Evolutionary conservation across 2,888 invertebrate species (phyloP).

Genomic region (Antheraea assamensis): DNA sequence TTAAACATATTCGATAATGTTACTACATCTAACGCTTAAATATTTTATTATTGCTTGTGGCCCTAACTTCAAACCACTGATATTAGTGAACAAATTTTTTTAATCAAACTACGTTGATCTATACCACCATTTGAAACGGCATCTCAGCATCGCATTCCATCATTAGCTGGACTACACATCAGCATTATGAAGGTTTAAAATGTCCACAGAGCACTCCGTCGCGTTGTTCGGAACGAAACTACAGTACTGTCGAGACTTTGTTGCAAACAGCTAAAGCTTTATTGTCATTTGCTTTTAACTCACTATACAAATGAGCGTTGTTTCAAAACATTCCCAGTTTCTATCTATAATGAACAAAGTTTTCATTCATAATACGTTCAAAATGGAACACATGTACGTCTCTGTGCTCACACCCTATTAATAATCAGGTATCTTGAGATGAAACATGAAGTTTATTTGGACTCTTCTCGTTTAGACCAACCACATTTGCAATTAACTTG

Average conservation of each 20-base stretch:
- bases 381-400: background rate
- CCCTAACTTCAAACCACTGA: background rate
- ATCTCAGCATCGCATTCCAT: background rate
- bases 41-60: too few species aligned
- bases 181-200: background rate
- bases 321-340: background rate
- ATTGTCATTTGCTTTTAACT: conserved; percentile 13
- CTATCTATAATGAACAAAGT: background rate
- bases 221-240: background rate
- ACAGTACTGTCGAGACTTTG: background rate
- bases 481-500: too few species aligned
- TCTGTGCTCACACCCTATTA: background rate
- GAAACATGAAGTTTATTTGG: background rate
- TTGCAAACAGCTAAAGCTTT: background rate
- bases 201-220: background rate
- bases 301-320: background rate
- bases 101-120: background rate
- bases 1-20: too few species aligned
- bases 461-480: background rate
- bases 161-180: conserved; percentile 2
- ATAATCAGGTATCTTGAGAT: background rate
- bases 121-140: background rate
- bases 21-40: too few species aligned
- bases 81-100: background rate
- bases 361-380: background rate